Conservation (phyloP, 1,140 invertebrate species). For the Pseudomyrmex sp. region DNA sequence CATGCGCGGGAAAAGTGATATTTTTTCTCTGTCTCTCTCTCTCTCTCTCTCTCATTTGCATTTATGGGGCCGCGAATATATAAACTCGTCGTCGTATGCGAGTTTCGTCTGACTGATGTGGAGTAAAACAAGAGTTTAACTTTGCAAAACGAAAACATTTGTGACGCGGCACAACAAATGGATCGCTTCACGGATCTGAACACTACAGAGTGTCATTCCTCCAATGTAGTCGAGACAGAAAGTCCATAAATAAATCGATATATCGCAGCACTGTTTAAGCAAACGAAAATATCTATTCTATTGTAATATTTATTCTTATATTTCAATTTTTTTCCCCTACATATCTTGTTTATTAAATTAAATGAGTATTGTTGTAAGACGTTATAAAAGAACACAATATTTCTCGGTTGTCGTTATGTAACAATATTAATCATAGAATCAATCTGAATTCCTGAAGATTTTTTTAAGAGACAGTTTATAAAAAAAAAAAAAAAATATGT, state of each 20-base stretch:
- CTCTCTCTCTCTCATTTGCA: not conserved
- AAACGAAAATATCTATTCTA: not conserved
- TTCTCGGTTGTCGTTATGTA: no score
- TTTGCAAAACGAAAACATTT: not conserved
- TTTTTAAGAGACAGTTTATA: no score
- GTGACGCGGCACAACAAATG: constrained; percentile 9
- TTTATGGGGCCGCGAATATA: not conserved
- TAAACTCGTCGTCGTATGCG: not conserved
- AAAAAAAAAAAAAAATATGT: no score
- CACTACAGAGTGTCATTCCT: not conserved
- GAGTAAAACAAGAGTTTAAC: constrained; percentile 6
- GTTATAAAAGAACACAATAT: no score
- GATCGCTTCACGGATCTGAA: not conserved
- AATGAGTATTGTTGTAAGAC: no score
- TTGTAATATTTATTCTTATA: not conserved
- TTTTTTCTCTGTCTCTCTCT: no score
- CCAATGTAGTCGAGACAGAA: not conserved
- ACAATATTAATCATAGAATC: no score
- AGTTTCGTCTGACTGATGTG: not conserved
- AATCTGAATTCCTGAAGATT: no score
- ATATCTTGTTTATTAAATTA: not conserved
- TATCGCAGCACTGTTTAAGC: not conserved
- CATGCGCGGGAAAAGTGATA: not conserved
- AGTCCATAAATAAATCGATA: constrained; percentile 26
- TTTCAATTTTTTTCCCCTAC: not conserved